Evolutionary conservation across 1,140 invertebrate genomes (phyloP).

Genomic region (Eurosta solidaginis): DNA sequence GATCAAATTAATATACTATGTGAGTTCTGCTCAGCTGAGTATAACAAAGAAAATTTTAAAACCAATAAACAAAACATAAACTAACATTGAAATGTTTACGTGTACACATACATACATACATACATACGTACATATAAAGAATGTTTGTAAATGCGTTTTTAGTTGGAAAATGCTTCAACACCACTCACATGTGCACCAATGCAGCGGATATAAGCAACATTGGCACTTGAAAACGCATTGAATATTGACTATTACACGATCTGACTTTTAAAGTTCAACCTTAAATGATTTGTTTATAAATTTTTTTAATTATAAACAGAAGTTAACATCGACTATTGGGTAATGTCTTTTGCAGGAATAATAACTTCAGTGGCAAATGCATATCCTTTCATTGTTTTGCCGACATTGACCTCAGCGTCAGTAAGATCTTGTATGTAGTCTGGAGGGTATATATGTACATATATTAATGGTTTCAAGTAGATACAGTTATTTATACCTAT

Average conservation of each 20-base stretch:
- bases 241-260: background rate
- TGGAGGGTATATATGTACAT: background rate
- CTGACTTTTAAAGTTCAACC: background rate
- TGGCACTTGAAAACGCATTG: background rate
- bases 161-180: no score
- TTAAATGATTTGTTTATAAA: slow-evolving; percentile 37
- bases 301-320: background rate
- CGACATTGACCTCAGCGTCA: background rate
- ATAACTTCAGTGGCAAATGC: background rate
- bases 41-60: no score
- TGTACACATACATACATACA: background rate
- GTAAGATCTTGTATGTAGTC: background rate
- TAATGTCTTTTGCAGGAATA: background rate
- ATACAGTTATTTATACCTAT: background rate
- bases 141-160: background rate
- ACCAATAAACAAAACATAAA: slow-evolving; percentile 28
- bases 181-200: background rate
- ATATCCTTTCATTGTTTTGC: background rate
- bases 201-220: background rate
- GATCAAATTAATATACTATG: no score
- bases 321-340: background rate
- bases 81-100: background rate
- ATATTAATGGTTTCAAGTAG: background rate
- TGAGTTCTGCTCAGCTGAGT: no score
- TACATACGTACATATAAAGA: background rate